Conservation (phyloP, 1,140 invertebrate genomes). For the Meloidogyne hapla region DNA sequence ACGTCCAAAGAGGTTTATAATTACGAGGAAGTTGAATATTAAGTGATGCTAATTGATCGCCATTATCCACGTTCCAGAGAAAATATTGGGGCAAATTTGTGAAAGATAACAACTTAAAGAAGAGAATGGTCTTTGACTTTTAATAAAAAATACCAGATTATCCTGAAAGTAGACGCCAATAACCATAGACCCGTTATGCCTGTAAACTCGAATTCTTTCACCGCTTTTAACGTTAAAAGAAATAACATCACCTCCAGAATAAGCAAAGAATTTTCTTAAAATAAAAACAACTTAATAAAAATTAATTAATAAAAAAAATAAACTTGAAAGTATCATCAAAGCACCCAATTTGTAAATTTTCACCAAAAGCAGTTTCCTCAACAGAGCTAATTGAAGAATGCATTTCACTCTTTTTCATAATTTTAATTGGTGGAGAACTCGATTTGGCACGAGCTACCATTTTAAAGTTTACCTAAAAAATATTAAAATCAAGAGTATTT, state of each 20-base stretch:
- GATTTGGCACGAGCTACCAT: neutral
- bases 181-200: neutral
- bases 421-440: neutral
- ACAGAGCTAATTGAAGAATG: neutral
- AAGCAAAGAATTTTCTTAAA: constrained; percentile 6
- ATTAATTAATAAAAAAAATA: neutral
- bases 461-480: neutral
- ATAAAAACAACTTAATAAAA: neutral
- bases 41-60: neutral
- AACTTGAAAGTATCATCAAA: constrained; percentile 1
- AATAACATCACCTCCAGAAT: neutral
- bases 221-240: neutral
- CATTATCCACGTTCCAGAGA: neutral
- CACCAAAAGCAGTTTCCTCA: neutral
- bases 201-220: neutral
- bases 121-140: too few relatives aligned
- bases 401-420: neutral
- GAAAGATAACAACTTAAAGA: neutral
- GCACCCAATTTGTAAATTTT: neutral
- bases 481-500: too few relatives aligned
- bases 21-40: neutral
- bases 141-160: neutral
- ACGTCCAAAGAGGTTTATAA: neutral
- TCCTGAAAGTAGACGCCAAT: neutral
- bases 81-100: neutral